phyloP scores from a whole-genome alignment of 1,140 invertebrate species.

The Leucophenga varia region DNA sequence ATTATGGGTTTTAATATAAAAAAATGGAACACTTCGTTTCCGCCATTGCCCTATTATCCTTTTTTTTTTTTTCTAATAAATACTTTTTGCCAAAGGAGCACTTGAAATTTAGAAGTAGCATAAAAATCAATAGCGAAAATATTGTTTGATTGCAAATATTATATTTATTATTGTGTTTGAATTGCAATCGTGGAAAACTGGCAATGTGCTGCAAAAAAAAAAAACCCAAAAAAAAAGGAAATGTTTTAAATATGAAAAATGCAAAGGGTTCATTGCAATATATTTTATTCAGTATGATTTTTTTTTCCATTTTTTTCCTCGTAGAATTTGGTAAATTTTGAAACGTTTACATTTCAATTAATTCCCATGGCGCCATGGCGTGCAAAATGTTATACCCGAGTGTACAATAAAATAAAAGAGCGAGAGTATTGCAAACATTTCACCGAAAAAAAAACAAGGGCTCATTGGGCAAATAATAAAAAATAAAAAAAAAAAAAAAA shows the following conservation, averaged over 20 bases:
- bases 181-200: conserved; percentile 18
- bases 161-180: too few relatives aligned
- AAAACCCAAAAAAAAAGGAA: conserved; percentile 8
- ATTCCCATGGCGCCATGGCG: conserved; percentile 29
- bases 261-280: too few relatives aligned
- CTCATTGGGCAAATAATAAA: conserved; percentile 6
- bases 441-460: conserved; percentile 22
- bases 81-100: conserved; percentile 11
- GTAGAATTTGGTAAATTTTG: not conserved
- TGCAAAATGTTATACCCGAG: conserved; percentile 18
- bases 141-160: conserved; percentile 41
- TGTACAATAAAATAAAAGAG: conserved; percentile 13
- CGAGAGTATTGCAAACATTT: conserved; percentile 3
- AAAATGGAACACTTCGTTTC: too few relatives aligned
- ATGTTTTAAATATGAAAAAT: conserved; percentile 29
- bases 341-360: conserved; percentile 1
- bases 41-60: too few relatives aligned
- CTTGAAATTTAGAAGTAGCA: conserved; percentile 42
- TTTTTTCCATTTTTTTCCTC: too few relatives aligned
- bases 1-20: conserved; percentile 52
- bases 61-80: too few relatives aligned
- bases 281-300: too few relatives aligned
- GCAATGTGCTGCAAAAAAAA: conserved; percentile 1
- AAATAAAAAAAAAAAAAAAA: conserved; percentile 9
- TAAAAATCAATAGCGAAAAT: conserved; percentile 51